phyloP scores from a whole-genome alignment of 2,113 vertebrate genomes.

The Ivindomyrus marchei region DNA sequence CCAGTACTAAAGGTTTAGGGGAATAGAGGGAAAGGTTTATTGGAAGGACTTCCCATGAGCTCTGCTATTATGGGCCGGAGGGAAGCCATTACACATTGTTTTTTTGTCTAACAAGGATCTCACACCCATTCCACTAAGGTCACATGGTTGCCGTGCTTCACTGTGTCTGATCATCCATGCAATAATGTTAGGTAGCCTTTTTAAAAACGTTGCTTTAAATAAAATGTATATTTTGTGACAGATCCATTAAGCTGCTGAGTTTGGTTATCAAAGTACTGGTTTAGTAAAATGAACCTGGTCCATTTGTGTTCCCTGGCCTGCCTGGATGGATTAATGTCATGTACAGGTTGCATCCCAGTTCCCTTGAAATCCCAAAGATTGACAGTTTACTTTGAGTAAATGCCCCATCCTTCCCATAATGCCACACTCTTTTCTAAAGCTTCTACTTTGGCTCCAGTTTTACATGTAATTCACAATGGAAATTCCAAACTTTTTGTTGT shows the following conservation, averaged over 20 bases:
- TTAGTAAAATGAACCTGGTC: background rate
- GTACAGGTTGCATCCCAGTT: background rate
- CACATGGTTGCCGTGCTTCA: background rate
- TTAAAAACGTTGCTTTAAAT: background rate
- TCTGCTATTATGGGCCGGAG: background rate
- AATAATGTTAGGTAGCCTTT: background rate
- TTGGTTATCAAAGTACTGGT: background rate
- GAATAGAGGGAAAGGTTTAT: background rate
- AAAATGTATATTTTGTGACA: background rate
- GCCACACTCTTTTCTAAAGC: background rate
- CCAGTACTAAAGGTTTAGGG: background rate
- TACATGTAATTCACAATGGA: background rate
- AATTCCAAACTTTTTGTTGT: background rate
- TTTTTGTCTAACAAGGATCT: background rate
- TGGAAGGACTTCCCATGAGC: background rate
- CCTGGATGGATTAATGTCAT: background rate
- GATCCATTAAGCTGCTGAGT: background rate
- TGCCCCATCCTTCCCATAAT: background rate
- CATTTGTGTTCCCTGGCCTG: background rate
- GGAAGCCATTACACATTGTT: background rate
- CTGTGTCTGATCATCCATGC: background rate
- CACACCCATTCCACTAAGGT: background rate
- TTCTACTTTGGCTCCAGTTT: background rate
- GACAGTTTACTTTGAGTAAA: slow-evolving; percentile 23
- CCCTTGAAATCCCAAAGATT: background rate